These are phyloP conservation scores for Drosophila persimilis DNA, from an alignment of 1,140 invertebrate species.

Conservation along the genomic window DNA sequence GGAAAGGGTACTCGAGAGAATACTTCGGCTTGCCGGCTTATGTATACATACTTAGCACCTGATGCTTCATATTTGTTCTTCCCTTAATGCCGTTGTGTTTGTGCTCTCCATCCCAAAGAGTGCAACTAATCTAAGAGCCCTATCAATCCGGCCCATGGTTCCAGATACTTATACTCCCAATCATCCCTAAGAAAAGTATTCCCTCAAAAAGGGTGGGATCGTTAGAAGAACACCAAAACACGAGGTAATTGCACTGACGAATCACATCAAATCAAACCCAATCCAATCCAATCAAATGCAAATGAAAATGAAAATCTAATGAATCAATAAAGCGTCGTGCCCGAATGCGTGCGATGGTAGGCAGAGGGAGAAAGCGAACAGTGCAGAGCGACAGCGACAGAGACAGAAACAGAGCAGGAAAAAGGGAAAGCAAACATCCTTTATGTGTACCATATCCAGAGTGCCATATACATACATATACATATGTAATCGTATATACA, in stretches of 20 bases:
- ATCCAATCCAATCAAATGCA: conserved; percentile 13
- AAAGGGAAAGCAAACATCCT: conserved; percentile 9
- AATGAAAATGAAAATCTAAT: neutral
- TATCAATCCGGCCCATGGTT: conserved; percentile 15
- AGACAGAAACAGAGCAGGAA: conserved; percentile 6
- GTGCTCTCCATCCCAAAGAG: conserved; percentile 1
- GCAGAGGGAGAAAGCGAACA: conserved; percentile 18
- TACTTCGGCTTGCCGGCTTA: conserved; percentile 17
- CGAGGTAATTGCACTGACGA: conserved; percentile 49
- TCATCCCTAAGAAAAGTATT: conserved; percentile 1
- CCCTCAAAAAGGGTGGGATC: no score
- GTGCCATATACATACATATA: conserved; percentile 29
- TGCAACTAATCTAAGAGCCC: conserved; percentile 1
- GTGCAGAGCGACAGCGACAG: conserved; percentile 4
- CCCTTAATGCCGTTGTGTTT: conserved; percentile 31
- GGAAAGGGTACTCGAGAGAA: conserved; percentile 2
- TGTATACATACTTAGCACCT: conserved; percentile 10
- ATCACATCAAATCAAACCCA: conserved; percentile 27
- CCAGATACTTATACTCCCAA: conserved; percentile 12
- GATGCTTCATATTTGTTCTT: conserved; percentile 1
- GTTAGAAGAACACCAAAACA: conserved; percentile 14
- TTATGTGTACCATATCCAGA: conserved; percentile 14
- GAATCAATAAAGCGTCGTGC: neutral
- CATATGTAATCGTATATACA: conserved; percentile 3
- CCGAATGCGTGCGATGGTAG: conserved; percentile 2